Evolutionary conservation across 2,113 vertebrate species (phyloP).

Genomic region (Ageneiosus marmoratus): DNA sequence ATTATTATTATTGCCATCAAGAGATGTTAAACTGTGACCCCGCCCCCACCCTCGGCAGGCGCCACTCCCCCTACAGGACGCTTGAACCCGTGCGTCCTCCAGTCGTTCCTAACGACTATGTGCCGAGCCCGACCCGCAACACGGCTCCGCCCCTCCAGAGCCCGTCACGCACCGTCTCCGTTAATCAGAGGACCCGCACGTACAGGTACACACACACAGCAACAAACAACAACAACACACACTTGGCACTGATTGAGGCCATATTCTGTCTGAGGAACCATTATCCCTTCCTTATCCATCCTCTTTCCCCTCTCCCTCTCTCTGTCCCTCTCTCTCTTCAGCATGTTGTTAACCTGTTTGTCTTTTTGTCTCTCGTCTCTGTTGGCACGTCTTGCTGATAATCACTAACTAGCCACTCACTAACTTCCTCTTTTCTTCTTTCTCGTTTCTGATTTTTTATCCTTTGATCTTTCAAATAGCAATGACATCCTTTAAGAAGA

Average conservation of each 20-base stretch:
- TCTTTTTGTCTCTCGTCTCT: conserved; percentile 51
- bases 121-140: conserved; percentile 96
- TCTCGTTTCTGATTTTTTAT: conserved; percentile 33
- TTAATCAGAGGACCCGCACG: conserved; percentile 99
- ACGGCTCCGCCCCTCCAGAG: conserved; percentile 91
- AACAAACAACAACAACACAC: conserved; percentile 13
- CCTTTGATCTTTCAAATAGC: conserved; percentile 27
- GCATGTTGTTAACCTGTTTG: conserved; percentile 30
- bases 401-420: conserved; percentile 36
- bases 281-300: conserved; percentile 1
- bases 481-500: conserved; percentile 30
- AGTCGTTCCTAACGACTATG: conserved; percentile 98
- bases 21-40: conserved; percentile 45
- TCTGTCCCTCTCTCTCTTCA: conserved; percentile 38
- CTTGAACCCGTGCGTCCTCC: conserved; percentile 98
- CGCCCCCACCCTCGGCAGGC: conserved; percentile 77
- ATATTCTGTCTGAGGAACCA: background rate
- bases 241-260: background rate
- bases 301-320: conserved; percentile 46
- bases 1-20: conserved; percentile 12
- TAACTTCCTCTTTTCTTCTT: conserved; percentile 47
- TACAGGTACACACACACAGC: conserved; percentile 87
- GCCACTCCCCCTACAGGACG: conserved; percentile 98
- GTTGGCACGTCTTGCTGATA: conserved; percentile 55
- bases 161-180: conserved; percentile 94